Base-by-base conservation (phyloP, 2,888 invertebrate genomes). In the Seladonia tumulorum region DNA sequence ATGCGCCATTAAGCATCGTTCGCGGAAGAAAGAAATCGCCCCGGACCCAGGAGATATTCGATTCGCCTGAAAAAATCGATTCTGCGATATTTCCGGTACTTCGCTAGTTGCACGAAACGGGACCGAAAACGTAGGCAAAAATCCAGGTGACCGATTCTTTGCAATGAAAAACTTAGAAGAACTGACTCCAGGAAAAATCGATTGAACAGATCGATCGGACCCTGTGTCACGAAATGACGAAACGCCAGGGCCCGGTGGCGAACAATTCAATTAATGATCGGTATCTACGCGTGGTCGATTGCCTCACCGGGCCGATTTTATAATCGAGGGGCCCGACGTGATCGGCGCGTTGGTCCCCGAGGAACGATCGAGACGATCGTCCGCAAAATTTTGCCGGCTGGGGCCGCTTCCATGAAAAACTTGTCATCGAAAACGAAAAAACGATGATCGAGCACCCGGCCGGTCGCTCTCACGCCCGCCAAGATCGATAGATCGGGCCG, bases 401-500 rank as follows among this genome's bases (percentile, higher is more conserved):
- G 39, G 39, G 1, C 35, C 22, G 35, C 39, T 29, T 8, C 8
- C 29, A 57, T 49, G 79, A 79, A 68, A 79, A 82, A 57, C 82
- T 79, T 70, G 79, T 60, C 68, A 29, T 25, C 57, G 57, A 74
- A 49, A 25, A n/a, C n/a, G 49, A 82, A 70, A 57, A 70, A 79
- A 73, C 29, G 45, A 53, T 22, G 39, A 76, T 53, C 76, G 49
- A 76, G 71, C n/a, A 16, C 22, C 60, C 25, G 60, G 60, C 25
- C 39, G 10, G 45, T 12, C 57, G 45, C 45, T 76, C 71, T 77
- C 77, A 12, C 47, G 60, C 35, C 47, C 25, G 29, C 39, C 60
- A 29, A n/a, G 68, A 35, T 49, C 66, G 84, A 83, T 79, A 75
- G 70, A 75, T 75, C 42, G 57, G 39, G 16, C 29, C 47, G 70